phyloP scores from a whole-genome alignment of 2,888 invertebrate genomes.

The Diarsia rubi region DNA sequence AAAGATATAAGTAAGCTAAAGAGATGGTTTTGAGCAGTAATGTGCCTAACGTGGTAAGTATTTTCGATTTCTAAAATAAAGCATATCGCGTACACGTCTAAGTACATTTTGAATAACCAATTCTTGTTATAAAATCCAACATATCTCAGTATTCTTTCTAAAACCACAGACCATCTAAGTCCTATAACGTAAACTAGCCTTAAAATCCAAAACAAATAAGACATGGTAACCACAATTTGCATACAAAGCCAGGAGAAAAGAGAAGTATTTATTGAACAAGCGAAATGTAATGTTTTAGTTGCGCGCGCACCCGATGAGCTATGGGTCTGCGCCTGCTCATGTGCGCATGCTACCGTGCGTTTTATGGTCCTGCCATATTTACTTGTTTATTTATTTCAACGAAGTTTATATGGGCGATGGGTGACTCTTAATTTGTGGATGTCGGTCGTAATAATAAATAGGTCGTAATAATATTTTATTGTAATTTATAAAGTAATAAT shows the following conservation, averaged over 20 bases:
- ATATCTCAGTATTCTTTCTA: background rate
- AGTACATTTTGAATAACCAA: background rate
- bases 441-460: constrained; percentile 8
- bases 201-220: constrained; percentile 70
- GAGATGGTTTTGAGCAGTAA: constrained; percentile 11
- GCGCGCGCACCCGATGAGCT: constrained; percentile 74
- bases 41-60: background rate
- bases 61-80: background rate
- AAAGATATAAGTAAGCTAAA: constrained; percentile 24
- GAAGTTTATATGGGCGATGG: constrained; percentile 50
- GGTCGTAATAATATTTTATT: constrained; percentile 16
- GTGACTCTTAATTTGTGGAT: constrained; percentile 50
- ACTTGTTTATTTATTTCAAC: constrained; percentile 64
- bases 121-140: background rate
- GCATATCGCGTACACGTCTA: background rate
- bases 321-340: constrained; percentile 70
- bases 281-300: constrained; percentile 66
- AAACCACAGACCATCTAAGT: constrained; percentile 24
- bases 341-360: constrained; percentile 75
- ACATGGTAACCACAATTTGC: constrained; percentile 74
- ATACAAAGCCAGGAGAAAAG: constrained; percentile 81
- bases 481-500: constrained; percentile 12
- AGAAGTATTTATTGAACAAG: constrained; percentile 79
- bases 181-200: constrained; percentile 35
- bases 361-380: constrained; percentile 68